phyloP scores from a whole-genome alignment of 2,888 invertebrate species.

The Napeogenes inachia region DNA sequence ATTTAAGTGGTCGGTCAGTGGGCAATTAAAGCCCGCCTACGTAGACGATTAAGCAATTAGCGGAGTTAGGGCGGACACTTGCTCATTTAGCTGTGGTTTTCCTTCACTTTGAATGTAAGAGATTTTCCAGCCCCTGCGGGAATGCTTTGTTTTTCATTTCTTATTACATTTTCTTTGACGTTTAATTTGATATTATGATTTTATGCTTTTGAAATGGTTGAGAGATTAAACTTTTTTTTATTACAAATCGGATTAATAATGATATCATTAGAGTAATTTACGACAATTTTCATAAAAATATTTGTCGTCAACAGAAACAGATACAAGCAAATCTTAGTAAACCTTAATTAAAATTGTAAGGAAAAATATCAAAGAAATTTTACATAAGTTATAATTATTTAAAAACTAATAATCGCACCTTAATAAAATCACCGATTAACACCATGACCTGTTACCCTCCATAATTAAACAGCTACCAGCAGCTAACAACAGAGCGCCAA shows the following conservation, averaged over 20 bases:
- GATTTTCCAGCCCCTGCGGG: conserved; percentile 31
- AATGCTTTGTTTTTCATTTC: conserved; percentile 30
- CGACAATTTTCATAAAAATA: too few species aligned
- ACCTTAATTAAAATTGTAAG: too few species aligned
- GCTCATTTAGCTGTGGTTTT: conserved; percentile 61
- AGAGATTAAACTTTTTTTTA: conserved; percentile 9
- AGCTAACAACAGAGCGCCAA: conserved; percentile 57
- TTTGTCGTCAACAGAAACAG: too few species aligned
- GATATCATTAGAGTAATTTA: too few species aligned
- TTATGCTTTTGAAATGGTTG: conserved; percentile 15
- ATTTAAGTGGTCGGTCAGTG: conserved; percentile 62
- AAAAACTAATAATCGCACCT: not conserved
- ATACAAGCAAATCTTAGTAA: too few species aligned
- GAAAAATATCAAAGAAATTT: not conserved
- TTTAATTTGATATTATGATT: conserved; percentile 21
- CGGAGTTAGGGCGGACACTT: conserved; percentile 67
- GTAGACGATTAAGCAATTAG: conserved; percentile 75
- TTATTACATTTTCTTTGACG: conserved; percentile 23
- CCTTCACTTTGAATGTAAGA: conserved; percentile 48
- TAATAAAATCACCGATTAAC: conserved; percentile 29
- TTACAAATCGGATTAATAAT: not conserved
- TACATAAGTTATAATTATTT: not conserved
- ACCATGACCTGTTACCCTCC: conserved; percentile 48
- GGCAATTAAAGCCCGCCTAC: conserved; percentile 68
- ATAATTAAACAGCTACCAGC: conserved; percentile 56